phyloP scores from a whole-genome alignment of 2,113 vertebrate genomes.

The Aepyceros melampus region DNA sequence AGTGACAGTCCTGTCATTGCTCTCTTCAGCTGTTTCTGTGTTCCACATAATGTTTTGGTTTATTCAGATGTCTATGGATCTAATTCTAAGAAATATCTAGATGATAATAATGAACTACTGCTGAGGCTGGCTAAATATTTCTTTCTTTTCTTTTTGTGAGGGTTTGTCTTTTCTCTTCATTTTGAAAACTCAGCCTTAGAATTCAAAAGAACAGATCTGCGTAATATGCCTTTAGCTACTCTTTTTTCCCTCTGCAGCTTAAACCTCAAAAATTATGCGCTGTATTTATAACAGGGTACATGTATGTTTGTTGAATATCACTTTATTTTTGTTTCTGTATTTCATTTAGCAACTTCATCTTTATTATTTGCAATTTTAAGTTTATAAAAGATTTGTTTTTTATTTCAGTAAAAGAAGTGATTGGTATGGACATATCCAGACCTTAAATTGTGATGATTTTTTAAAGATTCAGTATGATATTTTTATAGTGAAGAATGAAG shows the following conservation, averaged over 20 bases:
- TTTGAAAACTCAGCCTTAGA: slow-evolving; percentile 15
- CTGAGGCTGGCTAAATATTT: not conserved
- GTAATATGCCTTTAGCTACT: not conserved
- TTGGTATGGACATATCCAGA: slow-evolving; percentile 16
- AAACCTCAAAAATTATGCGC: not conserved
- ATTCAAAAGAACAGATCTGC: not conserved
- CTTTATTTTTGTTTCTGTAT: not conserved
- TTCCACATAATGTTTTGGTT: not conserved
- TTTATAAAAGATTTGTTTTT: not conserved
- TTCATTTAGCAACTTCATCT: not conserved
- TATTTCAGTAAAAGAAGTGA: not conserved
- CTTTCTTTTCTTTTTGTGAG: not conserved
- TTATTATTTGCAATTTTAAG: not conserved
- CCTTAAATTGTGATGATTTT: slow-evolving; percentile 6
- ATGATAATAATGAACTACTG: not conserved
- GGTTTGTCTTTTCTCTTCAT: not conserved
- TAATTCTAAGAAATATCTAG: not conserved
- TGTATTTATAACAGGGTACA: not conserved
- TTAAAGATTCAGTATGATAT: not conserved
- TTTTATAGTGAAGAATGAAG: slow-evolving; percentile 32
- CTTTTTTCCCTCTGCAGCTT: not conserved
- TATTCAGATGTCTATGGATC: not conserved
- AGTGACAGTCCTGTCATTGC: not conserved
- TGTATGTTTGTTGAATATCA: not conserved
- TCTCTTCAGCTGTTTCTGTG: not conserved